Evolutionary conservation across 2,888 invertebrate species (phyloP).

Genomic region (Acrobeloides nanus): DNA sequence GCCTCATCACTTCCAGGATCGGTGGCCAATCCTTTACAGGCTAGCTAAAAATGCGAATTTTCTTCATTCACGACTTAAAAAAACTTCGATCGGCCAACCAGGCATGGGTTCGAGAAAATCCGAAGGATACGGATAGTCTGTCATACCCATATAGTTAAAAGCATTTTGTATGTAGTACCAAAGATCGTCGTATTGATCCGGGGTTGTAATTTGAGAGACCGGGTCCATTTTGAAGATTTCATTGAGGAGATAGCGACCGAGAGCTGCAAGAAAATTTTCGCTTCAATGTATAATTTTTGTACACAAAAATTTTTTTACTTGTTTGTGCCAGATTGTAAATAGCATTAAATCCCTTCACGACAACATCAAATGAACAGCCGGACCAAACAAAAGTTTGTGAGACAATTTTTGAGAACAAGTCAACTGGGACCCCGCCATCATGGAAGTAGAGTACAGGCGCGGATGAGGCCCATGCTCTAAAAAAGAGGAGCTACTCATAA

Average conservation of each 20-base stretch:
- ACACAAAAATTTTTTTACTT: too few species aligned
- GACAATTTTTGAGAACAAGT: slow-evolving; percentile 62
- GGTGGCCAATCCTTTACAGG: slow-evolving; percentile 59
- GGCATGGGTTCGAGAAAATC: too few species aligned
- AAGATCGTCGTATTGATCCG: too few species aligned
- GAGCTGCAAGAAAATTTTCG: too few species aligned
- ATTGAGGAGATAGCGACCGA: slow-evolving; percentile 66
- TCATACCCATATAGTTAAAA: too few species aligned
- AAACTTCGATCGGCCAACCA: too few species aligned
- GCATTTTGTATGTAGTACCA: too few species aligned
- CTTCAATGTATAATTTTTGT: too few species aligned
- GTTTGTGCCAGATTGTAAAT: slow-evolving; percentile 62
- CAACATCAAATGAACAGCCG: slow-evolving; percentile 60
- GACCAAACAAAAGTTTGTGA: slow-evolving; percentile 68
- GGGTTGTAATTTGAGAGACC: slow-evolving; percentile 43
- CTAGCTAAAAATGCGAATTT: slow-evolving; percentile 55
- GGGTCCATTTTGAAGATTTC: slow-evolving; percentile 70
- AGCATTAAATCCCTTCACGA: slow-evolving; percentile 71
- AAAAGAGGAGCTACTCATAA: slow-evolving; percentile 12
- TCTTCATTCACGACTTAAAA: too few species aligned
- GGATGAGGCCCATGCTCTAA: slow-evolving; percentile 84
- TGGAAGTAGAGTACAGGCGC: slow-evolving; percentile 63
- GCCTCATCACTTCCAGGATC: too few species aligned
- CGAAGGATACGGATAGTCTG: too few species aligned
- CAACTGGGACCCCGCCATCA: slow-evolving; percentile 21